phyloP scores from a whole-genome alignment of 2,888 invertebrate species.

The Drosophila yooni region DNA sequence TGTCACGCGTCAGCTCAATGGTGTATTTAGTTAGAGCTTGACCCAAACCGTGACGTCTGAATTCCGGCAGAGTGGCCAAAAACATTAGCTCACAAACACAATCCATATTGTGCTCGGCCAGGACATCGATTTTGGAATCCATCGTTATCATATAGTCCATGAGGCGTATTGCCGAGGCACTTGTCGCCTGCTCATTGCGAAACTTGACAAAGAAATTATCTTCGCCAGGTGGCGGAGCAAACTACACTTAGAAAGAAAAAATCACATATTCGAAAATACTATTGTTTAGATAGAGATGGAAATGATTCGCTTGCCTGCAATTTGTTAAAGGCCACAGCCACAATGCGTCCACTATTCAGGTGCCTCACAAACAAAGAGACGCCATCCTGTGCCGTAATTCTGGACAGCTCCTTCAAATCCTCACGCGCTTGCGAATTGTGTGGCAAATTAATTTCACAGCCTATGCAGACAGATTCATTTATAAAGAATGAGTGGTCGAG shows the following conservation, averaged over 20 bases:
- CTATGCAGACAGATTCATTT: conserved; percentile 87
- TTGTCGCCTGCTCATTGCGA: conserved; percentile 85
- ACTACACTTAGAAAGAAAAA: conserved; percentile 50
- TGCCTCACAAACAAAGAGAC: conserved; percentile 88
- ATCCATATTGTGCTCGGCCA: conserved; percentile 87
- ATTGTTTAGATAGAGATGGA: neutral
- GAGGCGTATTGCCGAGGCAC: conserved; percentile 87
- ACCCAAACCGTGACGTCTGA: conserved; percentile 86
- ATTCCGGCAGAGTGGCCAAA: conserved; percentile 86
- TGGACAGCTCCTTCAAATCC: conserved; percentile 88
- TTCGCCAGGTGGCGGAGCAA: conserved; percentile 67
- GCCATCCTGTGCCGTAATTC: conserved; percentile 88
- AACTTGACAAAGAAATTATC: conserved; percentile 81
- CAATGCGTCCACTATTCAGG: conserved; percentile 86
- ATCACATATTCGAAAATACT: too few species aligned
- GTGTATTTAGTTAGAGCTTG: conserved; percentile 86
- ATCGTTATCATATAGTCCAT: conserved; percentile 89
- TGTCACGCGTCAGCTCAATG: conserved; percentile 86
- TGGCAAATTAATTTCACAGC: conserved; percentile 86
- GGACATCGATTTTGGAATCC: conserved; percentile 87
- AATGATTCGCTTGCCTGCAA: conserved; percentile 86
- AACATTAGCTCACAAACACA: conserved; percentile 90
- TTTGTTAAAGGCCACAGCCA: conserved; percentile 89
- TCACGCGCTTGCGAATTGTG: conserved; percentile 86
- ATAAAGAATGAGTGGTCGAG: conserved; percentile 86